Evolutionary conservation across 2,113 vertebrate genomes (phyloP), one percentile per base, ranked within the genome.

Genomic region (Blennius ocellaris): DNA sequence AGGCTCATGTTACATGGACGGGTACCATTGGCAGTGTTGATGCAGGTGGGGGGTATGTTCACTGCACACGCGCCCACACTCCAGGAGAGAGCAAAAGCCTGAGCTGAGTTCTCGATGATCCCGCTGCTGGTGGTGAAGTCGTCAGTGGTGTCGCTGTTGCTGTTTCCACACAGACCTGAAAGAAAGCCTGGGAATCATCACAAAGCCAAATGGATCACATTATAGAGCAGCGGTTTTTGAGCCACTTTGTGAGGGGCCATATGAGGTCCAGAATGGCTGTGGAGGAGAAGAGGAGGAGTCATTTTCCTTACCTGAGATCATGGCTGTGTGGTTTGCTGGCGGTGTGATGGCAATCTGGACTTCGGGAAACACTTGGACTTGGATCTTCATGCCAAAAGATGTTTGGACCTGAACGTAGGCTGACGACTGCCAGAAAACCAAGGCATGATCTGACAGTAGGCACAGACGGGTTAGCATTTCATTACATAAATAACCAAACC

Each of bases 121-220:
- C 87, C 79, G 30, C 80, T 87, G 69, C 85, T 91, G 8, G 88
- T 81, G 41, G 75, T 92, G 70, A 92, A 93, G 61, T 94, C 93
- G 9, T 94, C 93, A 6, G 69, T 90, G 17, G 91, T 92, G 69
- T 93, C 87, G 0, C 50, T 73, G 59, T 94, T 94, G 61, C 47
- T 81, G 80, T 91, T 93, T 16, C 93, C 93, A 81, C 93, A 94
- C 37, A 94, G 92, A 67, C 93, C 93, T 94, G 52, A 79, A 59
- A 51, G 38, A 72, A 12, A 67, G 6, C 47, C 10, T 2, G 7
- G 41, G 7, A 2, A 30, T 30, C 21, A 30, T 30, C 21, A 30
- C 21, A 30, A 30, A 30, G 21, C 21, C 21, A 30, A 30, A 30
- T 2, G 4, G 21, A 30, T 30, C 21, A 30, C 21, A 30, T 30